Conservation (phyloP, 2,888 invertebrate species). For the Deroplatys truncata region DNA sequence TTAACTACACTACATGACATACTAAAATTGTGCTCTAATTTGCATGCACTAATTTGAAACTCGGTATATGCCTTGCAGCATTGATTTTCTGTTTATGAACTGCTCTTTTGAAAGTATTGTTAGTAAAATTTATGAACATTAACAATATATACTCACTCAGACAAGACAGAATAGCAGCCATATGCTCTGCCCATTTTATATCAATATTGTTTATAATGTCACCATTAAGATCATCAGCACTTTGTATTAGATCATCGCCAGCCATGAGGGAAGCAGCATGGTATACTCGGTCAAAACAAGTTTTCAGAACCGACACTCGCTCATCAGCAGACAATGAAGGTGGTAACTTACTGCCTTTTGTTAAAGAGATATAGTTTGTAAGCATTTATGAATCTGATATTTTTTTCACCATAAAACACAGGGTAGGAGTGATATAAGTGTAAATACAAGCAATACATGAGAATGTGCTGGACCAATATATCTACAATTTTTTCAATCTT, state of each 20-base stretch:
- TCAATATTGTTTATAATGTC: not conserved
- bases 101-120: not conserved
- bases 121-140: not conserved
- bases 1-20: too few species aligned
- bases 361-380: not conserved
- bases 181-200: not conserved
- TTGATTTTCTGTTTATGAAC: not conserved
- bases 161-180: constrained; percentile 8
- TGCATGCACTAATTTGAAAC: too few species aligned
- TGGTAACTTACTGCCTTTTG: constrained; percentile 47
- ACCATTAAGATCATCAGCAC: not conserved
- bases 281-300: constrained; percentile 42
- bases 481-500: too few species aligned
- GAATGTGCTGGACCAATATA: too few species aligned
- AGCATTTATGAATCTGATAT: too few species aligned
- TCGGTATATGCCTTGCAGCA: too few species aligned
- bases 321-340: constrained; percentile 59
- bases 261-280: not conserved
- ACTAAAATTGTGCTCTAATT: too few species aligned
- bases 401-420: too few species aligned
- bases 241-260: not conserved
- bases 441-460: too few species aligned
- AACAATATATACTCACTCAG: constrained; percentile 14
- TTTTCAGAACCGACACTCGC: constrained; percentile 60
- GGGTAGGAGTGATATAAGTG: too few species aligned